Evolutionary conservation across 2,888 invertebrate genomes (phyloP).

Genomic region (Nephrotoma appendiculata): DNA sequence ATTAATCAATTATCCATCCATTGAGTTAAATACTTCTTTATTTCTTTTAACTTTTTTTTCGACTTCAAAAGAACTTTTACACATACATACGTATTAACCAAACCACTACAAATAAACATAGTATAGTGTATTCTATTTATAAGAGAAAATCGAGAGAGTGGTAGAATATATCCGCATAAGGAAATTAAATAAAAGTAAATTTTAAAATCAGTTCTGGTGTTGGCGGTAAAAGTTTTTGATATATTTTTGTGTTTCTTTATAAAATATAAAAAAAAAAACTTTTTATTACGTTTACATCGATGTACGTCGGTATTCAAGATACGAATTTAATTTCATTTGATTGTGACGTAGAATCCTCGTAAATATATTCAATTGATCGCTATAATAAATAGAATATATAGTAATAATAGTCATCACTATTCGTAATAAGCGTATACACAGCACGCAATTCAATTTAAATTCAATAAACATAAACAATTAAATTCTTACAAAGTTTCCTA

Average conservation of each 20-base stretch:
- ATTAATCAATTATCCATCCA: constrained; percentile 4
- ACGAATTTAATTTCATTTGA: neutral
- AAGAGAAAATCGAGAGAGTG: neutral
- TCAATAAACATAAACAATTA: neutral
- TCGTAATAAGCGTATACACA: neutral
- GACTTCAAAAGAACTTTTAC: neutral
- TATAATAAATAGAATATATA: neutral
- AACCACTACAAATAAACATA: neutral
- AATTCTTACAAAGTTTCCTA: neutral
- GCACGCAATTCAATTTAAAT: neutral
- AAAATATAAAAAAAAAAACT: neutral
- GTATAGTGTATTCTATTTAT: neutral
- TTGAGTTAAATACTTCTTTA: neutral
- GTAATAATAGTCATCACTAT: neutral
- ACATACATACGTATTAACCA: neutral
- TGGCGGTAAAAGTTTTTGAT: neutral
- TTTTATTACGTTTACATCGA: neutral
- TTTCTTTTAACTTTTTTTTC: neutral
- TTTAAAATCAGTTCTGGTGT: neutral
- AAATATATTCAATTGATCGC: neutral
- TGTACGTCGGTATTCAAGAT: no score
- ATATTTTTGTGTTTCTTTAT: neutral
- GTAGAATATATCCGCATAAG: neutral
- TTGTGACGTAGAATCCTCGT: neutral
- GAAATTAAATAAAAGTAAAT: neutral